These are phyloP conservation scores for Irena cyanogastra DNA, from an alignment of 2,113 vertebrate genomes.

Conservation along the genomic window DNA sequence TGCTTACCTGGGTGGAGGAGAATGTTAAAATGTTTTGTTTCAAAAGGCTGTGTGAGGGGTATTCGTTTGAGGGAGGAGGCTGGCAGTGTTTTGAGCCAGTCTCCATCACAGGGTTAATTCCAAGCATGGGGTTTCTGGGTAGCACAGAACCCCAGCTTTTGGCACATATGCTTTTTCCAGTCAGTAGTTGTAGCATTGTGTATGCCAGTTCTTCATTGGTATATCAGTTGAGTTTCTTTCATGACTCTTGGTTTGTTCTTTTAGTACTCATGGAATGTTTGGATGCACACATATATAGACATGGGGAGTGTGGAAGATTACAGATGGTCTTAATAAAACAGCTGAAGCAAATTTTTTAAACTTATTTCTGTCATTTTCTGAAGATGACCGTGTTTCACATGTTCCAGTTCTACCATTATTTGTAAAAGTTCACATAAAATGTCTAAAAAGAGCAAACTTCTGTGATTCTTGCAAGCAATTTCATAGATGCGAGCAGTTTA, in stretches of 20 bases:
- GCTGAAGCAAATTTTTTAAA: background rate
- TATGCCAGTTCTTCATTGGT: background rate
- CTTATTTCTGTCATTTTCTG: background rate
- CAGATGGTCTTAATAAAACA: background rate
- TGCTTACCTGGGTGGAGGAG: background rate
- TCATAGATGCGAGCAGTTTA: accelerated
- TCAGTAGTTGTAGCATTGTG: background rate
- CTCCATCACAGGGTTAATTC: background rate
- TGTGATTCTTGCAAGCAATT: background rate
- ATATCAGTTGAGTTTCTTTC: background rate
- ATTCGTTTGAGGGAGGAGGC: no score
- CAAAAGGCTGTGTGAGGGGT: background rate
- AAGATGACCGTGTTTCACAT: accelerated
- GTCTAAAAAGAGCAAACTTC: background rate
- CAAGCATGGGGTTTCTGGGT: accelerated
- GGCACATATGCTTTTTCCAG: background rate
- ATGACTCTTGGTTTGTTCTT: background rate
- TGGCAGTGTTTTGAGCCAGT: background rate
- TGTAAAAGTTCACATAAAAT: background rate
- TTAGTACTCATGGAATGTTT: background rate
- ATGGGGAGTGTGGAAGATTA: background rate
- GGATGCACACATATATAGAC: no score
- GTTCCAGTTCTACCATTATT: background rate
- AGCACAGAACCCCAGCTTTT: background rate
- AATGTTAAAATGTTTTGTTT: background rate